These are phyloP conservation scores for Leptodactylus fuscus DNA, from an alignment of 2,113 vertebrate species.

Conservation along the genomic window DNA sequence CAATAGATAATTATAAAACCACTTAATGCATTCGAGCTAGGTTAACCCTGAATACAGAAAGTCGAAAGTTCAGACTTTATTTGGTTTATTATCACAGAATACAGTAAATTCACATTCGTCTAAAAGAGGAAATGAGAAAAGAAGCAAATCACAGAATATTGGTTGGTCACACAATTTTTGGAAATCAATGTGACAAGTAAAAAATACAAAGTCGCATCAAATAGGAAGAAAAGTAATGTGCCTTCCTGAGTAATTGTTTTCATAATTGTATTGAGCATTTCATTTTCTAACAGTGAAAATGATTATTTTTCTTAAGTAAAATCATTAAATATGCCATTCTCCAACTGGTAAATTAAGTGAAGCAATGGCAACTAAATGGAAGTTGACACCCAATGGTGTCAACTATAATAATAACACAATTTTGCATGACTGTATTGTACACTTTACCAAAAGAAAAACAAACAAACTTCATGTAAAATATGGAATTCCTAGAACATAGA, in stretches of 20 bases:
- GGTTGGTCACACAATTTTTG: background rate
- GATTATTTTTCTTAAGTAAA: constrained; percentile 24
- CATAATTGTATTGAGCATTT: constrained; percentile 46
- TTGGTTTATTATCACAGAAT: background rate
- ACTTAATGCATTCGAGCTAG: constrained; percentile 19
- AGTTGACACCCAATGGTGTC: background rate
- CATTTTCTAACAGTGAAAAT: constrained; percentile 31
- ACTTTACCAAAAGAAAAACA: background rate
- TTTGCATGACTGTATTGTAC: background rate
- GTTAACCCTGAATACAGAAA: background rate
- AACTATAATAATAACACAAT: constrained; percentile 4
- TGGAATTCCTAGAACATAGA: background rate
- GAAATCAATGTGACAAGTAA: constrained; percentile 1
- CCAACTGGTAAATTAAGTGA: constrained; percentile 18
- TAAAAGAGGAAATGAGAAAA: background rate
- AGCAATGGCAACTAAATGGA: constrained; percentile 12
- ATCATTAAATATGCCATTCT: constrained; percentile 23
- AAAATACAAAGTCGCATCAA: constrained; percentile 19
- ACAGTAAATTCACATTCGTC: background rate
- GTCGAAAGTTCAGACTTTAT: constrained; percentile 24
- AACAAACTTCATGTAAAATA: background rate
- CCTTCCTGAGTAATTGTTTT: constrained; percentile 45
- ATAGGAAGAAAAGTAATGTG: constrained; percentile 25
- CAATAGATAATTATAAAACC: constrained; percentile 40
- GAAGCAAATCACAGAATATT: background rate